Conservation (phyloP, 2,797 vertebrate genomes). For the Diplodus puntazzo region DNA sequence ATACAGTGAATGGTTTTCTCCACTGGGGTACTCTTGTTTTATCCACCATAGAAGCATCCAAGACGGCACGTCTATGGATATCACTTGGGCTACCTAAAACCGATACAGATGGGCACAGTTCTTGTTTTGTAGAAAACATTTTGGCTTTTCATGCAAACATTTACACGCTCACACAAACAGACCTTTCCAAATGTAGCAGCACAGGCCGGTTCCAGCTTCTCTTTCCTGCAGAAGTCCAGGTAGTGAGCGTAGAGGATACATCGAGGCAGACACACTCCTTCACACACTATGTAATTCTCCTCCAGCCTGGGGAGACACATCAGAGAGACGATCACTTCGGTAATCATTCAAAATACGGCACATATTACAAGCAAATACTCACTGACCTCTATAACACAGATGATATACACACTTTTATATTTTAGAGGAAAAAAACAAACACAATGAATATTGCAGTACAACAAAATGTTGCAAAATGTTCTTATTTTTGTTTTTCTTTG, state of each 20-base stretch:
- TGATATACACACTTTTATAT: no score
- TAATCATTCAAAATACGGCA: background rate
- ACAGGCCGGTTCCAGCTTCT: constrained; percentile 97
- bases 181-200: constrained; percentile 98
- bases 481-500: background rate
- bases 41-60: background rate
- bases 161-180: constrained; percentile 3
- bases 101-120: no score
- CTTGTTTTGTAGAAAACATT: no score
- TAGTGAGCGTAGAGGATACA: constrained; percentile 99
- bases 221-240: constrained; percentile 98
- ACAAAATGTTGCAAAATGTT: no score
- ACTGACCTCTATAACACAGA: no score
- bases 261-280: constrained; percentile 97
- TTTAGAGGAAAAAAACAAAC: no score
- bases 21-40: background rate
- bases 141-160: background rate
- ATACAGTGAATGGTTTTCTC: background rate
- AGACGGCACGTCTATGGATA: background rate
- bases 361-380: no score
- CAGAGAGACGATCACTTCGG: background rate
- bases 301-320: constrained; percentile 90
- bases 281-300: constrained; percentile 99
- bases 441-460: no score
- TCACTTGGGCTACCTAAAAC: background rate